Evolutionary conservation across 2,888 invertebrate genomes (phyloP).

Genomic region (Baronia brevicornis): DNA sequence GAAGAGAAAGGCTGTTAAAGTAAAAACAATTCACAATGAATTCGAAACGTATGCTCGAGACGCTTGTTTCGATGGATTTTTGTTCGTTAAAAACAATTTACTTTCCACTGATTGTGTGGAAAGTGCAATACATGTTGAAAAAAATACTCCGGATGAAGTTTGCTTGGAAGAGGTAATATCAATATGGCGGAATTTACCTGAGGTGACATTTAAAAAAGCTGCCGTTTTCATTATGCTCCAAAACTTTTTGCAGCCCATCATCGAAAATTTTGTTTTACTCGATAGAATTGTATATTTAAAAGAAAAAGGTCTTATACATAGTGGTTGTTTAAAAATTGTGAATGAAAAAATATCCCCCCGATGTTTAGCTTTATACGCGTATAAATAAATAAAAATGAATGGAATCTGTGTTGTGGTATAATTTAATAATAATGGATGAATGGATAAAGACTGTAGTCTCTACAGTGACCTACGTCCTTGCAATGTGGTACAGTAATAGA

Average conservation of each 20-base stretch:
- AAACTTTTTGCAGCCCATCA: conserved; percentile 46
- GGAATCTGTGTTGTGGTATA: too few relatives aligned
- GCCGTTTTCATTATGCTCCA: conserved; percentile 52
- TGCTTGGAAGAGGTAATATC: conserved; percentile 30
- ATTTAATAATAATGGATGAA: too few relatives aligned
- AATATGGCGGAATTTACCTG: conserved; percentile 42
- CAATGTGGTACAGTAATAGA: too few relatives aligned
- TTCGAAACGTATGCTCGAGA: conserved; percentile 46
- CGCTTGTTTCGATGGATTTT: conserved; percentile 38
- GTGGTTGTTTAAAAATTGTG: conserved; percentile 72
- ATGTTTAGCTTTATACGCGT: conserved; percentile 76
- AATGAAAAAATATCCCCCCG: conserved; percentile 79
- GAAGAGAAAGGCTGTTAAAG: conserved; percentile 56
- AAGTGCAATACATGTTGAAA: conserved; percentile 25
- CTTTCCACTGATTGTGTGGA: conserved; percentile 8
- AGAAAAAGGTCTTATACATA: conserved; percentile 42
- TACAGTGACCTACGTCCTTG: too few relatives aligned
- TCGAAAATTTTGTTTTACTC: conserved; percentile 54
- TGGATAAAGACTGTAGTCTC: too few relatives aligned
- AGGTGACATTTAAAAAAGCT: conserved; percentile 36
- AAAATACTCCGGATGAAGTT: not conserved
- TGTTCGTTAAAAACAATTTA: conserved; percentile 22
- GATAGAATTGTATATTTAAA: conserved; percentile 53
- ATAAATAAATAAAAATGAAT: conserved; percentile 56
- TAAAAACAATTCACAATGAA: conserved; percentile 35